A percentile compares a stretch with the other conserved stretches of the same genome.
phyloP scores from a whole-genome alignment of 64 coral and sea anemone species.

The Porites lutea region DNA sequence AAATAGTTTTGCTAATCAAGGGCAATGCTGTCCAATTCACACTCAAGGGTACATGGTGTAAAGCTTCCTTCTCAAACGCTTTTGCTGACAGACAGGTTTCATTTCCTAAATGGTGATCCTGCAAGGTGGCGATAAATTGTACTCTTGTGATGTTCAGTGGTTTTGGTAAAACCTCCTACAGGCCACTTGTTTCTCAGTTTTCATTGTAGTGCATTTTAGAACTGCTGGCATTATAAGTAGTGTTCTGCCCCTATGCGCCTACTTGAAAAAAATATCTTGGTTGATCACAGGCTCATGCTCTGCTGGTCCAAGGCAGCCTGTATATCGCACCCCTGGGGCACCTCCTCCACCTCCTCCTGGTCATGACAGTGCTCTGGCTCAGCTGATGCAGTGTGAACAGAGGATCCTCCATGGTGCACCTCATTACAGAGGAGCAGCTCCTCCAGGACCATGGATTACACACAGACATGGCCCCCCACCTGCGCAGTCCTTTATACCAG shows the following conservation, averaged over 20 bases:
- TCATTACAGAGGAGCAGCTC: constrained; percentile 70
- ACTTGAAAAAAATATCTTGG: neutral
- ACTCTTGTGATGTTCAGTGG: too few relatives aligned
- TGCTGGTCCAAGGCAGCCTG: constrained; percentile 25
- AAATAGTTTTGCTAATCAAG: too few relatives aligned
- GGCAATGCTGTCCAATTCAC: too few relatives aligned
- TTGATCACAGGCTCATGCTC: constrained; percentile 31
- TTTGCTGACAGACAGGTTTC: too few relatives aligned
- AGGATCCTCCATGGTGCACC: constrained; percentile 68
- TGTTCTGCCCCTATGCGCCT: neutral
- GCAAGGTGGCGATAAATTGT: too few relatives aligned
- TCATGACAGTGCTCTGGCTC: constrained; percentile 86
- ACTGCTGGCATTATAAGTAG: too few relatives aligned
- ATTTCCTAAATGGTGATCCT: too few relatives aligned
- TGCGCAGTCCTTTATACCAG: constrained; percentile 48
- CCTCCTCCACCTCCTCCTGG: constrained; percentile 31
- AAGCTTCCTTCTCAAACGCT: too few relatives aligned
- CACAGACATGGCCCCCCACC: constrained; percentile 62
- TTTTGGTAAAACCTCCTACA: too few relatives aligned
- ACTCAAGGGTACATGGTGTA: too few relatives aligned
- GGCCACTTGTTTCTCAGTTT: too few relatives aligned
- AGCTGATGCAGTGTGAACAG: constrained; percentile 90
- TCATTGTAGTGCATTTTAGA: too few relatives aligned
- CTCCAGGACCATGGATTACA: constrained; percentile 57
- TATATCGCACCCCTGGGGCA: constrained; percentile 36